Evolutionary conservation across 2,113 vertebrate species (phyloP), one percentile per base, ranked within the genome.

Genomic region (Barbus barbus): DNA sequence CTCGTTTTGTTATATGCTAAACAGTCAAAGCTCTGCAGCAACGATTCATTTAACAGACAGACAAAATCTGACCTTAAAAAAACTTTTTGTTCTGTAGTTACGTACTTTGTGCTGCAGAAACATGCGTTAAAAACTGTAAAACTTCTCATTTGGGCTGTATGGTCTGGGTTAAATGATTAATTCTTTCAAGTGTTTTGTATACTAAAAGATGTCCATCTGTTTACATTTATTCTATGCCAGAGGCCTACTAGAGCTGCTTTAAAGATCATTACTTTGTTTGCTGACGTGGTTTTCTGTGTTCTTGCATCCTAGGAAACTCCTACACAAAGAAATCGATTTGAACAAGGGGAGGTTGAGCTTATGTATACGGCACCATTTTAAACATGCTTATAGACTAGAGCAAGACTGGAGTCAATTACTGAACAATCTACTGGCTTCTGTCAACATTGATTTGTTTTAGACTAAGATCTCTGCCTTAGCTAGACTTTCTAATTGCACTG

Each of bases 381-480:
- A 82, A 82, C 26, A 56, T 28, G 86, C 88, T 87, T 86, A 85
- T 75, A 83, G 88, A 85, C 87, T 81, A 76, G 78, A 81, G 84
- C 71, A 53, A 83, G 75, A 83, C 84, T 71, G 36, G 38, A 93
- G 90, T 92, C 91, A 91, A 92, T 94, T 93, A 93, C 88, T n/a
- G 89, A 85, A 91, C 87, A 83, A 80, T 91, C 90, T 92, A 86
- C 88, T 87, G 89, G 88, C 88, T 90, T 89, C 90, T 87, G 88
- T 92, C 93, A 53, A 76, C 89, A 93, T 90, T 91, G 91, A 94
- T 94, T 93, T 93, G 90, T 84, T 89, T 79, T 73, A 84, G 86
- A 87, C 83, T 75, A 83, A 90, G 87, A 87, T 89, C 86, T 90
- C 87, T 77, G 85, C 84, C 81, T 89, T 86, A 86, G 65, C 53